Conservation (phyloP, 2,888 invertebrate species). For the Drosophila imparisetae region DNA sequence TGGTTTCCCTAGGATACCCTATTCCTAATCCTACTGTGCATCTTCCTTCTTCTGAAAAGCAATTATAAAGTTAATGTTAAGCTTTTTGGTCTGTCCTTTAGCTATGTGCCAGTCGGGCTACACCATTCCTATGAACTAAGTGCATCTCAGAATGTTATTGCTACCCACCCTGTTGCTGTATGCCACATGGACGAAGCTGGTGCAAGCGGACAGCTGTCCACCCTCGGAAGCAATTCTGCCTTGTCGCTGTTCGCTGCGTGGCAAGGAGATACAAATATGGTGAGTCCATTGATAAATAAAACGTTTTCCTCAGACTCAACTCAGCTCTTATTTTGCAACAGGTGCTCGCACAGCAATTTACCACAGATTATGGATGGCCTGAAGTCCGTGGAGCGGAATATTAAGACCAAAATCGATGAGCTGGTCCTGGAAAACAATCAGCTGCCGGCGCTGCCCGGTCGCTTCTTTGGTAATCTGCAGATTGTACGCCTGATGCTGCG, state of each 20-base stretch:
- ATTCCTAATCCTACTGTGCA: not conserved
- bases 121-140: slow-evolving; percentile 37
- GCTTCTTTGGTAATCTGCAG: slow-evolving; percentile 90
- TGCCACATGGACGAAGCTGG: slow-evolving; percentile 29
- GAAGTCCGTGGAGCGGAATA: slow-evolving; percentile 87
- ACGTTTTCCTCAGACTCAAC: not conserved
- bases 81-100: slow-evolving; percentile 7
- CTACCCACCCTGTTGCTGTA: slow-evolving; percentile 50
- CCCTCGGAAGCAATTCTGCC: slow-evolving; percentile 91
- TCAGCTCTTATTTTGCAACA: slow-evolving; percentile 82
- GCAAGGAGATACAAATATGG: slow-evolving; percentile 94
- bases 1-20: not conserved
- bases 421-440: slow-evolving; percentile 94
- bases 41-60: not conserved
- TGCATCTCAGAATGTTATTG: slow-evolving; percentile 51
- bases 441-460: slow-evolving; percentile 93
- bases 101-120: slow-evolving; percentile 53
- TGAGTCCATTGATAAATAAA: slow-evolving; percentile 80
- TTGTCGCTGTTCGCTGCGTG: slow-evolving; percentile 91
- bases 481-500: slow-evolving; percentile 92
- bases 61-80: not conserved
- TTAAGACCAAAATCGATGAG: slow-evolving; percentile 91
- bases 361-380: slow-evolving; percentile 91
- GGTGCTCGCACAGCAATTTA: slow-evolving; percentile 96
- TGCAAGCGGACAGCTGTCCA: slow-evolving; percentile 87